These are phyloP conservation scores for Mactra quadrangularis DNA, from an alignment of 1,140 invertebrate species.

Conservation along the genomic window DNA sequence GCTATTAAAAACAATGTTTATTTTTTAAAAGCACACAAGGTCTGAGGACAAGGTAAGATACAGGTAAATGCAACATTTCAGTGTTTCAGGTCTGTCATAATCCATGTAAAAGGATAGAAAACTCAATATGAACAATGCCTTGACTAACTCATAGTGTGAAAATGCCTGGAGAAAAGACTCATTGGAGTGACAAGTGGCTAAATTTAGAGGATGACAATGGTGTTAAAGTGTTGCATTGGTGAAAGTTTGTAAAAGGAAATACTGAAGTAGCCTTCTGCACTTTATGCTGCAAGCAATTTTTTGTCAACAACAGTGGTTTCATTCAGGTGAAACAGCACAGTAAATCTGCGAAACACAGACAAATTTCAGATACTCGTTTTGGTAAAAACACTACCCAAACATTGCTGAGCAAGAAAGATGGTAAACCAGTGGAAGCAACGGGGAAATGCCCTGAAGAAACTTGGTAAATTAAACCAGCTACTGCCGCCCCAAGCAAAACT, in stretches of 20 bases:
- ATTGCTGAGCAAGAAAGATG: background rate
- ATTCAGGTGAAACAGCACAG: constrained; percentile 20
- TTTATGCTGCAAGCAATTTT: constrained; percentile 20
- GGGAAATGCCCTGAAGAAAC: too few species aligned
- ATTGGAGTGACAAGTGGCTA: constrained; percentile 27
- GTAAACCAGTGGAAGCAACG: background rate
- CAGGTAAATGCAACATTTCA: too few species aligned
- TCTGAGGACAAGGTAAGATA: too few species aligned
- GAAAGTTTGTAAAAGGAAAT: background rate
- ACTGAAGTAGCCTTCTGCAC: constrained; percentile 3
- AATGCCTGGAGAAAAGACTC: background rate
- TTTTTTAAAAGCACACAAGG: too few species aligned
- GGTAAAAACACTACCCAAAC: background rate
- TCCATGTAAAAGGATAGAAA: too few species aligned
- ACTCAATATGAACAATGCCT: too few species aligned
- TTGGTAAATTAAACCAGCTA: background rate
- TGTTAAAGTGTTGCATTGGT: background rate
- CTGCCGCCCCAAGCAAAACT: background rate
- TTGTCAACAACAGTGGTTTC: constrained; percentile 18
- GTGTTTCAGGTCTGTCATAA: too few species aligned
- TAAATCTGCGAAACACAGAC: constrained; percentile 16
- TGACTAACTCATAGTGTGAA: too few species aligned
- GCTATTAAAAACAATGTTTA: too few species aligned
- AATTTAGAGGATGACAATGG: background rate
- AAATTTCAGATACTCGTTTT: constrained; percentile 21